A percentile compares a stretch with the other conserved stretches of the same genome.
phyloP scores from a whole-genome alignment of 2,888 invertebrate genomes.

The Unio delphinus region DNA sequence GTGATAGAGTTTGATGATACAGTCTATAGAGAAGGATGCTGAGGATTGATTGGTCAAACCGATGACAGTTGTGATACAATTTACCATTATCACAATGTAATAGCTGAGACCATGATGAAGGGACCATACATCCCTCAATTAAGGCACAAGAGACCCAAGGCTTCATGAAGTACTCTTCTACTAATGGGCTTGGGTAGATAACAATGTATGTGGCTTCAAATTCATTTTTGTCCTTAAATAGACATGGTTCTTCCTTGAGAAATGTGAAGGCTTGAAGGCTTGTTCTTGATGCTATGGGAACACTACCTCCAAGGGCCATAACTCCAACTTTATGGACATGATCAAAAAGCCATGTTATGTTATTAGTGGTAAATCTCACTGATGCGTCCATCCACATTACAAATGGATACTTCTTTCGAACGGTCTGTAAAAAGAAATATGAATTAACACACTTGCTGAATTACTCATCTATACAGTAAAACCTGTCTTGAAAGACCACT shows the following conservation, averaged over 20 bases:
- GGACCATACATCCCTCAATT: constrained; percentile 26
- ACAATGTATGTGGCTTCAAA: constrained; percentile 30
- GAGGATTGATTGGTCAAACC: constrained; percentile 36
- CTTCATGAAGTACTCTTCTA: constrained; percentile 24
- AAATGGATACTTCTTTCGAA: constrained; percentile 21
- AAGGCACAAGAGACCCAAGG: constrained; percentile 37
- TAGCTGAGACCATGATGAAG: not conserved
- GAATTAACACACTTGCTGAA: no score
- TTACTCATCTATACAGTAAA: no score
- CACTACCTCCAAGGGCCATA: constrained; percentile 16
- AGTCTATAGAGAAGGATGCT: constrained; percentile 27
- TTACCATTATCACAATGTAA: constrained; percentile 7
- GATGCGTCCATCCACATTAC: constrained; percentile 39
- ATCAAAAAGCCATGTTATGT: constrained; percentile 18
- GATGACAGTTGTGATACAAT: constrained; percentile 20
- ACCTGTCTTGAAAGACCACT: no score
- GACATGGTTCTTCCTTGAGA: constrained; percentile 23
- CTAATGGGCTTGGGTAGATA: constrained; percentile 23
- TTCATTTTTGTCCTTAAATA: constrained; percentile 22
- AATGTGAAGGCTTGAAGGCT: constrained; percentile 19
- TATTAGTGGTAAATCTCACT: constrained; percentile 18
- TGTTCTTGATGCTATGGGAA: constrained; percentile 22
- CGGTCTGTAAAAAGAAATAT: constrained; percentile 18
- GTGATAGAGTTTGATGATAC: constrained; percentile 10
- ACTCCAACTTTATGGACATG: constrained; percentile 20